Percentiles rank a stretch among this genome's conserved stretches.
Conservation (phyloP, 2,888 invertebrate genomes). For the Coleophora flavipennella region DNA sequence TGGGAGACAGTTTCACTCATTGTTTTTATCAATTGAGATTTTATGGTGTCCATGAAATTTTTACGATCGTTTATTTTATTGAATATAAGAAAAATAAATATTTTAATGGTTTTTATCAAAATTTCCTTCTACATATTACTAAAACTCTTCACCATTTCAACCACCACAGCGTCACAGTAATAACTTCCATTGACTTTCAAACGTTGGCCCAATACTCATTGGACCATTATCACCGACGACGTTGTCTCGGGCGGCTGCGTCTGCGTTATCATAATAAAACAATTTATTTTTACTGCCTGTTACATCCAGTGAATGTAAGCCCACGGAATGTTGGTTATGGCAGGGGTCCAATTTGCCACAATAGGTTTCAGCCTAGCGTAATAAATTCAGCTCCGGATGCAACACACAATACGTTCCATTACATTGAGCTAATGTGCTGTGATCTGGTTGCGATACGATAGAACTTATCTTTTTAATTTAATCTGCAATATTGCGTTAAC, state of each 20-base stretch:
- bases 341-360: conserved; percentile 50
- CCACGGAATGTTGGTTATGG: conserved; percentile 33
- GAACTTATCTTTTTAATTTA: conserved; percentile 10
- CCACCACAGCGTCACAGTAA: too few relatives aligned
- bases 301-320: conserved; percentile 5
- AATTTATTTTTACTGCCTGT: conserved; percentile 9
- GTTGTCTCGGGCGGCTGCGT: background rate
- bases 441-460: conserved; percentile 17
- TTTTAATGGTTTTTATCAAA: too few relatives aligned
- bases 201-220: too few relatives aligned
- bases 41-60: too few relatives aligned
- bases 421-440: conserved; percentile 37
- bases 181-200: too few relatives aligned
- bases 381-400: conserved; percentile 44
- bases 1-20: too few relatives aligned
- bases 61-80: too few relatives aligned
- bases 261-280: conserved; percentile 11
- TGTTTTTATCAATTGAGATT: too few relatives aligned
- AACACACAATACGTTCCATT: conserved; percentile 45
- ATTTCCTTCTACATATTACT: too few relatives aligned
- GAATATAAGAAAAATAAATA: too few relatives aligned
- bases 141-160: too few relatives aligned
- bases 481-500: background rate
- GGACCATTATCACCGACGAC: too few relatives aligned
- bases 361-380: conserved; percentile 27